These are phyloP conservation scores for Mimachlamys varia DNA, from an alignment of 2,888 invertebrate species.

Conservation along the genomic window DNA sequence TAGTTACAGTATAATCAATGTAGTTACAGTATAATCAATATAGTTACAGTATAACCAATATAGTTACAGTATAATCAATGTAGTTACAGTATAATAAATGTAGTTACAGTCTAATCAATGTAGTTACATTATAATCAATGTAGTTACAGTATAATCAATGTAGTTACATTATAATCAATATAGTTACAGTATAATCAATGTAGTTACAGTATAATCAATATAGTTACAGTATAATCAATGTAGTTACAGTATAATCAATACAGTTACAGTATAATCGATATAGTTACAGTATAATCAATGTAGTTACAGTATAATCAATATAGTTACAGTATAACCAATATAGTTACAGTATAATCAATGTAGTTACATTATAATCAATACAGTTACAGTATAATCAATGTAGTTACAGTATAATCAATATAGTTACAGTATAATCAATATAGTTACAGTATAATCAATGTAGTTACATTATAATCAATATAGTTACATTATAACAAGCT, in stretches of 20 bases:
- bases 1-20: neutral
- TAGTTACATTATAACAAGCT: no score
- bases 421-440: neutral
- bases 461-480: neutral
- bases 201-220: neutral
- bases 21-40: neutral
- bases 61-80: neutral
- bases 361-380: no score
- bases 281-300: neutral
- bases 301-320: neutral
- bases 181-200: neutral
- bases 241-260: neutral
- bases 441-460: neutral
- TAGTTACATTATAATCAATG: neutral
- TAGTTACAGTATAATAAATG: neutral
- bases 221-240: neutral
- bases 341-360: neutral
- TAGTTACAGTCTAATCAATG: neutral
- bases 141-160: neutral
- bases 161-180: no score
- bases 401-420: neutral
- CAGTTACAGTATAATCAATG: neutral
- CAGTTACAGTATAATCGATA: no score
- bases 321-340: no score
- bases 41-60: no score